These are phyloP conservation scores for western clawed frog (Xenopus tropicalis) DNA, from an alignment of 2,113 vertebrate genomes.

Conservation along the genomic window DNA sequence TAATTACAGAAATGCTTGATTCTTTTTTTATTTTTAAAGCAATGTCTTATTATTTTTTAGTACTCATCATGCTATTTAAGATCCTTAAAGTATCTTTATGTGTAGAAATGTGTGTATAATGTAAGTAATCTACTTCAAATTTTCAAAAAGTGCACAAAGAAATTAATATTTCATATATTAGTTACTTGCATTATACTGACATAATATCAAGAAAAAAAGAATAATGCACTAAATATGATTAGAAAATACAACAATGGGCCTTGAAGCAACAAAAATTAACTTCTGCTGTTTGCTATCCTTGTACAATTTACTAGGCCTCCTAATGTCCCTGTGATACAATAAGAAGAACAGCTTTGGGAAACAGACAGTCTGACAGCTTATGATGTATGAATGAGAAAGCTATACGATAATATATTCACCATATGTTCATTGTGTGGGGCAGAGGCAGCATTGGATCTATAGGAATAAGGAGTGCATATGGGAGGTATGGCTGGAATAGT, in stretches of 20 bases:
- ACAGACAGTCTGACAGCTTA: conserved; percentile 41
- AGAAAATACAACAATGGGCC: conserved; percentile 23
- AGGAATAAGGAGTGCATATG: conserved; percentile 25
- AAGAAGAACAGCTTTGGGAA: conserved; percentile 13
- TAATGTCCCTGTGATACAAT: conserved; percentile 12
- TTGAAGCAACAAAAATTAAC: not conserved
- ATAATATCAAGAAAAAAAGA: conserved; percentile 34
- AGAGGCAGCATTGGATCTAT: conserved; percentile 28
- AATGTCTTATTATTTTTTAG: too few relatives aligned
- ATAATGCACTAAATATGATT: conserved; percentile 30
- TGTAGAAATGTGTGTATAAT: not conserved
- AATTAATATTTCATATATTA: conserved; percentile 33
- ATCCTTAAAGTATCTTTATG: not conserved
- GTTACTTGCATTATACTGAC: conserved; percentile 31
- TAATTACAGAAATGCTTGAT: too few relatives aligned
- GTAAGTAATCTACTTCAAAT: conserved; percentile 20
- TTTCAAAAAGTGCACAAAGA: conserved; percentile 18
- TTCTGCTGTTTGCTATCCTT: not conserved
- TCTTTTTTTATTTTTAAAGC: too few relatives aligned
- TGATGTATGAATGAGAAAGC: conserved; percentile 26
- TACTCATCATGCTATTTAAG: too few relatives aligned
- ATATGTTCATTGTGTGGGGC: conserved; percentile 41
- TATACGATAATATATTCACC: conserved; percentile 42
- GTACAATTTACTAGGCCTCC: not conserved
- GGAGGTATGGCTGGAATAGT: conserved; percentile 13